Conservation (phyloP, 1,140 invertebrate genomes). For the Drosophila suzukii region DNA sequence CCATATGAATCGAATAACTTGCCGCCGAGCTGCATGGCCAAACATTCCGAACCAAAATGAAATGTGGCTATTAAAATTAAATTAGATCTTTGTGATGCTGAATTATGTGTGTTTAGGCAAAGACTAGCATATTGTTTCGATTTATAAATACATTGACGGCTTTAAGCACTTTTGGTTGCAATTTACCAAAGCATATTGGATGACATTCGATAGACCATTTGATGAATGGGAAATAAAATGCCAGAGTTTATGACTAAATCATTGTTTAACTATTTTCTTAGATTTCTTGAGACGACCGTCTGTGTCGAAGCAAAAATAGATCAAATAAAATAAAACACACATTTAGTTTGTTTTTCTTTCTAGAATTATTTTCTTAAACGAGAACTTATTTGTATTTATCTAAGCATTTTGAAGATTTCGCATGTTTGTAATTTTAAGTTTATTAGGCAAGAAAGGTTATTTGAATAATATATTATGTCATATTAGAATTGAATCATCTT, state of each 20-base stretch:
- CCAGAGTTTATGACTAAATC: not conserved
- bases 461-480: too few species aligned
- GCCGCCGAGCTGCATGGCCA: not conserved
- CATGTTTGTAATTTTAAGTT: not conserved
- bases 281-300: not conserved
- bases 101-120: conserved; percentile 3
- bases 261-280: not conserved
- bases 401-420: not conserved
- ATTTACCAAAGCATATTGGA: not conserved
- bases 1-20: conserved; percentile 8
- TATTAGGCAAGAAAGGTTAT: too few species aligned
- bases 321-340: not conserved
- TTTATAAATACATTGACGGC: conserved; percentile 1
- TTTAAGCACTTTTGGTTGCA: not conserved
- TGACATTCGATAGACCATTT: not conserved
- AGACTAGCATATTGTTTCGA: not conserved
- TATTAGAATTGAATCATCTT: too few species aligned
- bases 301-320: not conserved
- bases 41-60: conserved; percentile 5
- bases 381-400: not conserved
- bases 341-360: not conserved
- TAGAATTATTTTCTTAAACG: not conserved
- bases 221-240: not conserved
- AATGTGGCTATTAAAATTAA: conserved; percentile 13
- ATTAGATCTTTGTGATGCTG: not conserved